These are phyloP conservation scores for Agrotis segetum DNA, from an alignment of 2,888 invertebrate genomes.

Conservation along the genomic window DNA sequence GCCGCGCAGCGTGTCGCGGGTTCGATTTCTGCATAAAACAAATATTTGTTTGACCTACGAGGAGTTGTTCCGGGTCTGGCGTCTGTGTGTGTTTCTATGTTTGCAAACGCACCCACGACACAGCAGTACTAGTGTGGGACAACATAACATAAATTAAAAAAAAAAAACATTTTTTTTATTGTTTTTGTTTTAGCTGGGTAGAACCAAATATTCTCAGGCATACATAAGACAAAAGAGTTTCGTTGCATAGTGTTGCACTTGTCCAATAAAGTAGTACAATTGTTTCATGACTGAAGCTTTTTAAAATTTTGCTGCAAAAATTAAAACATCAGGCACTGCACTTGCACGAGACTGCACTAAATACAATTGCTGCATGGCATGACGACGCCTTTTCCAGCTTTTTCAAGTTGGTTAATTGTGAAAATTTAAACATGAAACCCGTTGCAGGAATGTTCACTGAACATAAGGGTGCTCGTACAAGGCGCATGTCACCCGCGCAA, in stretches of 20 bases:
- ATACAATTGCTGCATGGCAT: background rate
- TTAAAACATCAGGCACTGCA: slow-evolving; percentile 4
- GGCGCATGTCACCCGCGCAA: too few species aligned
- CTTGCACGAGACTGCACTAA: background rate
- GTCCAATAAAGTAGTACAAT: background rate
- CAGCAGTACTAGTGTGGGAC: too few species aligned
- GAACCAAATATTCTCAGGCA: too few species aligned
- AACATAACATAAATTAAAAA: too few species aligned
- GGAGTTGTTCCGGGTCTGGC: too few species aligned
- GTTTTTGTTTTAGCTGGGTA: background rate
- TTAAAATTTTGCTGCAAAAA: background rate
- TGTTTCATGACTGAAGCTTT: background rate
- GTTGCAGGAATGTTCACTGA: background rate
- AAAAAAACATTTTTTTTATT: background rate
- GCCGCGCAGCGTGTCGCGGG: too few species aligned
- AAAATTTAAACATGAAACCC: background rate
- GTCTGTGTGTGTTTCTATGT: too few species aligned
- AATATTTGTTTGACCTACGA: too few species aligned
- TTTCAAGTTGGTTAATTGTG: background rate
- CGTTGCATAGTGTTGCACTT: background rate
- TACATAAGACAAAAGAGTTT: background rate
- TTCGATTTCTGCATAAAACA: too few species aligned
- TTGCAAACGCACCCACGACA: too few species aligned
- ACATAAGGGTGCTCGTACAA: too few species aligned
- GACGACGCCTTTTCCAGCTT: background rate